A percentile compares a stretch with the other conserved stretches of the same genome.
Evolutionary conservation across 2,797 vertebrate species (phyloP).

Genomic region (Sphaeramia orbicularis): DNA sequence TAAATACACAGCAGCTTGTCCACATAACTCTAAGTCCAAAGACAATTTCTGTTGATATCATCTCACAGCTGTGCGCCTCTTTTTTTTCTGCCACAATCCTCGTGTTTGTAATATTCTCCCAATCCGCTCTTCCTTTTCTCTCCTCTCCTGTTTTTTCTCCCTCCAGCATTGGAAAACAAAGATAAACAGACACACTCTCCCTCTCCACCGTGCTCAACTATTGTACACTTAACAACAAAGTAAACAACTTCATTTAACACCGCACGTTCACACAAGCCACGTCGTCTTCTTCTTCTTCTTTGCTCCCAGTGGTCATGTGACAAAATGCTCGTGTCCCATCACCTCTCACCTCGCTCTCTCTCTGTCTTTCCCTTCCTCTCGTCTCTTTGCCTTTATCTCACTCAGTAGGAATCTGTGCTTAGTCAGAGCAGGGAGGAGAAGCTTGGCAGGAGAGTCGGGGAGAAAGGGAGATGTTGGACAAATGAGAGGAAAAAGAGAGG

Average conservation of each 20-base stretch:
- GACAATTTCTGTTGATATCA: constrained; percentile 53
- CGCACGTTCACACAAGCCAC: constrained; percentile 41
- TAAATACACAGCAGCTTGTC: constrained; percentile 55
- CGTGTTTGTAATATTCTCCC: constrained; percentile 41
- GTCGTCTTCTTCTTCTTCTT: constrained; percentile 18
- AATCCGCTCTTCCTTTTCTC: constrained; percentile 18
- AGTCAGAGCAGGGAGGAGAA: constrained; percentile 78
- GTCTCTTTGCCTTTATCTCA: constrained; percentile 73
- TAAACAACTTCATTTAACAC: constrained; percentile 50
- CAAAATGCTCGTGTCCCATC: constrained; percentile 63
- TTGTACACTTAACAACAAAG: constrained; percentile 39
- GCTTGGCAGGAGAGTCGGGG: constrained; percentile 65
- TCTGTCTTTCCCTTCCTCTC: constrained; percentile 27
- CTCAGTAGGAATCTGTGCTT: constrained; percentile 74
- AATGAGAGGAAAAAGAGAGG: constrained; percentile 68
- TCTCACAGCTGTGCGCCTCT: constrained; percentile 65
- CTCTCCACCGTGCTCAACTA: constrained; percentile 38
- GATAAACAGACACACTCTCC: constrained; percentile 48
- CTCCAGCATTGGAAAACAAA: constrained; percentile 47
- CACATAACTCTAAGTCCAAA: constrained; percentile 31
- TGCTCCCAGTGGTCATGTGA: constrained; percentile 50
- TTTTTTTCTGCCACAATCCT: constrained; percentile 32
- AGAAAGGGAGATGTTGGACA: constrained; percentile 70
- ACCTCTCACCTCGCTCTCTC: constrained; percentile 58
- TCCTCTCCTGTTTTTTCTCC: constrained; percentile 1